Evolutionary conservation across 1,140 invertebrate species (phyloP), one percentile per base, ranked within the genome.

Genomic region (Leptoteleia sp.): DNA sequence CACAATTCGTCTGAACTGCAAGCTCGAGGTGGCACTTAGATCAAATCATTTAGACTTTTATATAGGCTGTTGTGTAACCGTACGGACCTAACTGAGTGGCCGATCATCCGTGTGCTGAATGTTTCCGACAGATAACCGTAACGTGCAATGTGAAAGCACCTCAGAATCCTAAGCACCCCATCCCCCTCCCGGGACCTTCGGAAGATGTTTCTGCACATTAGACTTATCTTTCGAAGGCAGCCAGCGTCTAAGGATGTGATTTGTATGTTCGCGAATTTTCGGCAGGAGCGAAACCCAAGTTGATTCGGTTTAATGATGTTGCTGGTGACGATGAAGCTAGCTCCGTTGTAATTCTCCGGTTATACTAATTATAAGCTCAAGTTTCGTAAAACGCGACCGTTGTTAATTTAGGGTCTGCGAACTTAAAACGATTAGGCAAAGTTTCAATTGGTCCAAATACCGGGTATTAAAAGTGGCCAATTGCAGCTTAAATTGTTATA

Each of bases 341-440:
- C 42, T 57, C 70, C 43, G 50, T 57, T 55, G 25, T 16, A 45
- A 57, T 64, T 76, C 40, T 67, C 55, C 48, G 55, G 57, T 76
- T 67, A 76, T 68, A 62, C 35, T 68, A 76, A 59, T 55, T 62
- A 54, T 55, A 76, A 76, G 72, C 72, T 76, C 55, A 76, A 68
- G 19, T 62, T 76, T 76, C 48, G 11, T 67, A 43, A 55, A 50
- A 43, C 45, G 38, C 37, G 52, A 65, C 54, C 54, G 61, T 76
- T 76, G 52, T 76, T 67, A 40, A 8, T 6, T 50, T 19, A 9
- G 54, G 61, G 57, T 62, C 45, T 62, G 57, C 72, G 47, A 68
- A 48, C 50, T 68, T 64, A 50, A 48, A 4, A 9, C 38, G 35
- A 19, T n/a, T 15, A 19, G 70, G 2, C 61, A 42, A 57, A 57